phyloP scores from a whole-genome alignment of 1,140 invertebrate genomes.

The Lasaia peninsularis region DNA sequence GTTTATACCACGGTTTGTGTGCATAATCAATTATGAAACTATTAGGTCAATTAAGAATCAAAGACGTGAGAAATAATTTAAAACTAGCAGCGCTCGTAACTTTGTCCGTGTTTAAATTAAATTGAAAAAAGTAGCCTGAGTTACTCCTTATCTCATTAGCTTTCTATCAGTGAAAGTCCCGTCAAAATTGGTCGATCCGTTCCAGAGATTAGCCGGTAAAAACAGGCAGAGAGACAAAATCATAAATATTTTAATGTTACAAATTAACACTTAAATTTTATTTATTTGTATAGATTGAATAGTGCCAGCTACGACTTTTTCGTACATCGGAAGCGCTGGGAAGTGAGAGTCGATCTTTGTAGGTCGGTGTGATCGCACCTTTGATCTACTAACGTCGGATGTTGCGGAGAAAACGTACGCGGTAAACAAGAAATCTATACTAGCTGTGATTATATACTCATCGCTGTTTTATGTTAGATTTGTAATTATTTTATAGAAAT shows the following conservation, averaged over 20 bases:
- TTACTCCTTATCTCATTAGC: too few species aligned
- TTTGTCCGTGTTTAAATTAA: too few species aligned
- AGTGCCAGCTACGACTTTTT: slow-evolving; percentile 28
- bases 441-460: neutral
- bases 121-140: too few species aligned
- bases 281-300: too few species aligned
- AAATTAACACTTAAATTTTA: too few species aligned
- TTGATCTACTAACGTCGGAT: slow-evolving; percentile 22
- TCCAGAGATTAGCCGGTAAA: too few species aligned
- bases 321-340: slow-evolving; percentile 33
- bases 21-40: slow-evolving; percentile 2
- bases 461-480: neutral
- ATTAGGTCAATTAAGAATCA: neutral
- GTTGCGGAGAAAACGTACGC: slow-evolving; percentile 14
- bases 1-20: slow-evolving; percentile 5
- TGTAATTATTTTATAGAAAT: too few species aligned
- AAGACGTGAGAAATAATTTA: slow-evolving; percentile 3
- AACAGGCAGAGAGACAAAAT: too few species aligned
- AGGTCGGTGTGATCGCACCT: slow-evolving; percentile 53
- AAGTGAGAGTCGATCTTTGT: slow-evolving; percentile 66
- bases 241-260: too few species aligned
- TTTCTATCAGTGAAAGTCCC: too few species aligned
- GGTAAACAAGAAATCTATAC: slow-evolving; percentile 1
- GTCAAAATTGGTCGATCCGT: too few species aligned
- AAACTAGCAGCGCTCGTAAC: too few species aligned